phyloP scores from a whole-genome alignment of 2,888 invertebrate species.

The Sphinx pinastri region DNA sequence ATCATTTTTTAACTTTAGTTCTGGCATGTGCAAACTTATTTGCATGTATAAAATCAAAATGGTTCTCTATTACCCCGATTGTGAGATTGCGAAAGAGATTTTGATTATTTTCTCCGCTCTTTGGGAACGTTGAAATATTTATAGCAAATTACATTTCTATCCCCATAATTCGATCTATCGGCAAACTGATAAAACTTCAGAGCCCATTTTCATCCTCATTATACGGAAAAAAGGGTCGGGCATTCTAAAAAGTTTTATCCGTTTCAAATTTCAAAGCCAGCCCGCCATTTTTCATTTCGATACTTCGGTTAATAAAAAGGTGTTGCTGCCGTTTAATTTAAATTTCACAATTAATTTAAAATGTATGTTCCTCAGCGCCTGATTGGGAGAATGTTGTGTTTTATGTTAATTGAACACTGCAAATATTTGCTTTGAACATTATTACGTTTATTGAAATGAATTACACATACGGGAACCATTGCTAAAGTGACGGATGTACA shows the following conservation, averaged over 20 bases:
- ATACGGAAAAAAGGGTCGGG: conserved; percentile 48
- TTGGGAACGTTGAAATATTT: conserved; percentile 16
- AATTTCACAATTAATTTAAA: conserved; percentile 32
- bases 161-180: conserved; percentile 36
- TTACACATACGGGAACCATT: no score
- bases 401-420: neutral
- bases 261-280: conserved; percentile 48
- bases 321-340: neutral
- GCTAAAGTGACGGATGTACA: no score
- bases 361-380: no score
- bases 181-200: conserved; percentile 42
- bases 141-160: conserved; percentile 29
- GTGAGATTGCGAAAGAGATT: neutral
- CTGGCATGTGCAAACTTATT: no score
- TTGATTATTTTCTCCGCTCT: neutral
- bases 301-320: conserved; percentile 8
- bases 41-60: no score
- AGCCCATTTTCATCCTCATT: conserved; percentile 46
- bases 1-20: no score
- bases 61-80: neutral
- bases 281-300: conserved; percentile 43
- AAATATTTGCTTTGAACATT: no score
- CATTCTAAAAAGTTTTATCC: conserved; percentile 46
- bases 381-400: neutral
- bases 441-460: no score